Evolutionary conservation across 2,888 invertebrate genomes (phyloP), one percentile per base, ranked within the genome.

Genomic region (Cheilosia scutellata): DNA sequence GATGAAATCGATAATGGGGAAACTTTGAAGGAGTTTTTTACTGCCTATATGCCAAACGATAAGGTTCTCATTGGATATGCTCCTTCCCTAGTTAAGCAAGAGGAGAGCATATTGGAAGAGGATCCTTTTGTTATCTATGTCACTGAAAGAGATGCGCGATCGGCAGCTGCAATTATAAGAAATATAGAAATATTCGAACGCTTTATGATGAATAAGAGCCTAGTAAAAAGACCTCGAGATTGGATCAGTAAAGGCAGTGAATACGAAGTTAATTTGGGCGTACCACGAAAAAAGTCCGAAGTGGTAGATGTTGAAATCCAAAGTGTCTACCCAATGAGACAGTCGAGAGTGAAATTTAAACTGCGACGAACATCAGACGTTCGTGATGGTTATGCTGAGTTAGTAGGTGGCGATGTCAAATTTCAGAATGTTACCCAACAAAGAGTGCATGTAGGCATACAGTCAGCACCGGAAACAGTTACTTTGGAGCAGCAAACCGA

Each of bases 41-140:
- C 92, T 74, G 91, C 89, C 0, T 91, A 88, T 31, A 89, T 89
- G 68, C 88, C 89, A 4, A 93, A 94, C 0, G 91, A 93, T 31
- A 90, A 95, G 9, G 82, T 93, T 2, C 90, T 96, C 0, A 91
- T 96, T 76, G 96, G 96, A 1, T 96, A 95, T 89, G 94, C 95
- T 3, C 94, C 95, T 0, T 94, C 95, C 1, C 93, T 95, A 0
- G 95, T 95, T 65, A 89, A 91, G 58, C 70, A 91, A 25, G 88
- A 90, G 0, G 90, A 89, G 0, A 94, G 95, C 87, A 93, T 94
- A 0, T 93, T 93, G 9, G 94, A 94, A 65, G 92, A 93, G 5
- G 96, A 95, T 88, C 95, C 96, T 66, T 96, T 96, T 90, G 95
- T 95, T 82, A 92, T 96, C 33, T 96, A 95, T 87, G 91, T 94